phyloP scores from a whole-genome alignment of 2,888 invertebrate genomes.

The Diaperis boleti region DNA sequence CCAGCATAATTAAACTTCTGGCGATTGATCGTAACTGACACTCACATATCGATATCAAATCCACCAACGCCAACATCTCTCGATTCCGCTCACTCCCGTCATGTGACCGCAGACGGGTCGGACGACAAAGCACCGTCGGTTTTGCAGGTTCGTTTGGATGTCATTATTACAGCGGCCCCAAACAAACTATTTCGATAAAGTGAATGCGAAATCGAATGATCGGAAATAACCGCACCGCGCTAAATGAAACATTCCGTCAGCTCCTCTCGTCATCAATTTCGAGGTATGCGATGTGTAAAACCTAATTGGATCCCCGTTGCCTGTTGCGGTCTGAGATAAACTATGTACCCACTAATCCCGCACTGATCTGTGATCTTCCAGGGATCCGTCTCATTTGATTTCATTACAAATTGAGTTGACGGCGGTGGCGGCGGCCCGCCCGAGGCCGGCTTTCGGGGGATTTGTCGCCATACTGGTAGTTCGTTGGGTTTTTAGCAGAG shows the following conservation, averaged over 20 bases:
- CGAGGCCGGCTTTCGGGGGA: too few relatives aligned
- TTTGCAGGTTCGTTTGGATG: slow-evolving; percentile 24
- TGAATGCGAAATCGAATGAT: slow-evolving; percentile 46
- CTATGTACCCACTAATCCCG: slow-evolving; percentile 53
- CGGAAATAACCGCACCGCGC: slow-evolving; percentile 48
- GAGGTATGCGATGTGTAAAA: slow-evolving; percentile 55
- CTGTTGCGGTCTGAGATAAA: slow-evolving; percentile 54
- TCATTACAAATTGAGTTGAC: slow-evolving; percentile 45
- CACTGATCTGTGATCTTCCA: slow-evolving; percentile 50
- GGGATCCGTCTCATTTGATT: slow-evolving; percentile 46
- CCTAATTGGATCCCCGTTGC: slow-evolving; percentile 53
- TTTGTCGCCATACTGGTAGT: too few relatives aligned
- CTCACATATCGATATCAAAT: too few relatives aligned
- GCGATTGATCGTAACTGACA: too few relatives aligned
- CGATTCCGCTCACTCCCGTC: too few relatives aligned
- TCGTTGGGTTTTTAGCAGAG: too few relatives aligned
- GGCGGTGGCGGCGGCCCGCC: background rate
- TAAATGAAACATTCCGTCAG: slow-evolving; percentile 52
- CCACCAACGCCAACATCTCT: too few relatives aligned
- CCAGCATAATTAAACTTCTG: too few relatives aligned
- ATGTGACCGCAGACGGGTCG: too few relatives aligned
- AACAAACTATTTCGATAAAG: slow-evolving; percentile 55
- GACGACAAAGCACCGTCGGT: too few relatives aligned
- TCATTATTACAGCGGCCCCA: slow-evolving; percentile 44
- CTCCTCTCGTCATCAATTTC: slow-evolving; percentile 50